Conservation (phyloP, 2,797 vertebrate species). For the Benthosema pterotum region DNA sequence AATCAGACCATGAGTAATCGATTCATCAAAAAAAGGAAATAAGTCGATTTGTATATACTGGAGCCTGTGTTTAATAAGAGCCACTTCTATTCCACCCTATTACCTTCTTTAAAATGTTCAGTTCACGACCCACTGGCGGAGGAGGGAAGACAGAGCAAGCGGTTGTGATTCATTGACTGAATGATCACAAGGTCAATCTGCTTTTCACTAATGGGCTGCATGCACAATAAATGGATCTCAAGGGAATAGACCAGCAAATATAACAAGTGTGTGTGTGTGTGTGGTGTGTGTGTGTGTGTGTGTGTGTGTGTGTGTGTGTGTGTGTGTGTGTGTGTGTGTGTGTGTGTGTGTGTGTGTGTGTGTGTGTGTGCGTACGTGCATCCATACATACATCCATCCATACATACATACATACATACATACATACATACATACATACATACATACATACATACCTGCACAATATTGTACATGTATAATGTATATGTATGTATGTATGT, state of each 20-base stretch:
- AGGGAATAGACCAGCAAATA: not conserved
- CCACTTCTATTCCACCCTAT: not conserved
- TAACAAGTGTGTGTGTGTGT: not conserved
- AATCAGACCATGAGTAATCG: too few species aligned
- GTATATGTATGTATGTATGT: too few species aligned
- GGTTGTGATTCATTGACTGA: slow-evolving; percentile 36
- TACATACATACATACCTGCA: too few species aligned
- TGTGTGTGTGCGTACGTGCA: too few species aligned
- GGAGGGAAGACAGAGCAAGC: slow-evolving; percentile 13
- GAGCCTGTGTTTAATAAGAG: not conserved
- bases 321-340: too few species aligned
- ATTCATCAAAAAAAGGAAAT: too few species aligned
- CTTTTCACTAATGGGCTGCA: slow-evolving; percentile 2
- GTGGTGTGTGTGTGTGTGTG: not conserved
- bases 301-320: not conserved
- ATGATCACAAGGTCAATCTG: slow-evolving; percentile 54
- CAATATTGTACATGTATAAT: too few species aligned
- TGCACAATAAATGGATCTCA: slow-evolving; percentile 2
- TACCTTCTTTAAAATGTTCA: slow-evolving; percentile 4
- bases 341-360: too few species aligned
- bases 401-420: too few species aligned
- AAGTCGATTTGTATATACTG: not conserved
- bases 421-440: too few species aligned
- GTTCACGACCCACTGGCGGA: not conserved
- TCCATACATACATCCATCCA: too few species aligned